Conservation (phyloP, 2,888 invertebrate species). For the Agrotis ipsilon region DNA sequence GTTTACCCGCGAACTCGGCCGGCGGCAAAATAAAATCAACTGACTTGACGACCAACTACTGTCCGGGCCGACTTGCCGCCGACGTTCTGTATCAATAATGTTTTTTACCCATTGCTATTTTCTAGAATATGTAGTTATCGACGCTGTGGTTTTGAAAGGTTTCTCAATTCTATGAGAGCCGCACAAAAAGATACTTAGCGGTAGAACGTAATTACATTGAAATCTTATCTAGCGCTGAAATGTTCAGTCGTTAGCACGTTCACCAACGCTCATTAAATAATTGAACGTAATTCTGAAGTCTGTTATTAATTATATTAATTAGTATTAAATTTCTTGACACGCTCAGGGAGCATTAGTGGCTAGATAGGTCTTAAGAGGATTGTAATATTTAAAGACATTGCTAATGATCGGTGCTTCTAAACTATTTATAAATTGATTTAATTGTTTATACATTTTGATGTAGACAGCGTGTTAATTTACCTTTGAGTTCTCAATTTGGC, state of each 20-base stretch:
- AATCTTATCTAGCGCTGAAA: slow-evolving; percentile 26
- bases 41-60: slow-evolving; percentile 69
- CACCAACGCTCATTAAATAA: slow-evolving; percentile 33
- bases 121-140: slow-evolving; percentile 13
- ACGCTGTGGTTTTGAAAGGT: slow-evolving; percentile 13
- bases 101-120: slow-evolving; percentile 39
- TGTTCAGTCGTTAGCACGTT: slow-evolving; percentile 40
- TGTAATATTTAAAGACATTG: background rate
- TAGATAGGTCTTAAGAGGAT: slow-evolving; percentile 9
- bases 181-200: slow-evolving; percentile 7
- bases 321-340: slow-evolving; percentile 32
- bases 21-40: slow-evolving; percentile 78
- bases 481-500: no score
- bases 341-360: background rate
- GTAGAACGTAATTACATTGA: slow-evolving; percentile 30
- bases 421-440: no score
- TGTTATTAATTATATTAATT: slow-evolving; percentile 34
- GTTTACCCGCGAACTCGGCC: slow-evolving; percentile 76
- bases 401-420: background rate
- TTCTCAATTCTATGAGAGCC: slow-evolving; percentile 16
- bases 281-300: slow-evolving; percentile 31
- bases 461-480: no score
- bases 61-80: slow-evolving; percentile 44
- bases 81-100: slow-evolving; percentile 54
- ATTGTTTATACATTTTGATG: no score